These are phyloP conservation scores for Piprites chloris DNA, from an alignment of 2,113 vertebrate genomes.

Conservation along the genomic window DNA sequence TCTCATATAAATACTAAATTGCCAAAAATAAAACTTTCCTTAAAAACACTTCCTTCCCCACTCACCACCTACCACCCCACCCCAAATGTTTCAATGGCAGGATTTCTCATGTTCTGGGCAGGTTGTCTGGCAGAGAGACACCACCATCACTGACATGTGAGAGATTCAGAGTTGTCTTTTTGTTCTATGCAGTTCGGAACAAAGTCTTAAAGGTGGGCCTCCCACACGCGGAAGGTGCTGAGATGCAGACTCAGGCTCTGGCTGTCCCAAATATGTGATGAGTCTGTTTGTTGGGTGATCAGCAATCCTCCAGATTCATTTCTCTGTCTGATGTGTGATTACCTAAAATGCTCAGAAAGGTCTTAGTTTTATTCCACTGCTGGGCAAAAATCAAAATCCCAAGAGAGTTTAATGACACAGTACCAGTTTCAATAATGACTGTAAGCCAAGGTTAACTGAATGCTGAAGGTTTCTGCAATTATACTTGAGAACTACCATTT, in stretches of 20 bases:
- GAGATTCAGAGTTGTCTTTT: background rate
- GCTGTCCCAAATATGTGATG: accelerated
- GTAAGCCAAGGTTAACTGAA: background rate
- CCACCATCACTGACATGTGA: background rate
- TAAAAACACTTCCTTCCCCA: background rate
- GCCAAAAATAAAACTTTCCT: background rate
- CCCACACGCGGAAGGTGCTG: background rate
- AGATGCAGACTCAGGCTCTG: background rate
- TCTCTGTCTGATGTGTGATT: background rate
- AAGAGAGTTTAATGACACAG: background rate
- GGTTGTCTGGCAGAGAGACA: background rate
- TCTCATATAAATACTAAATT: background rate
- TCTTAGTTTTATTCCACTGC: background rate
- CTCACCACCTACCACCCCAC: background rate
- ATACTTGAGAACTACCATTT: background rate
- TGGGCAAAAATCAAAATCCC: background rate
- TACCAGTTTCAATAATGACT: background rate
- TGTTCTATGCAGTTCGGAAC: background rate
- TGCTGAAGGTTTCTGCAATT: background rate
- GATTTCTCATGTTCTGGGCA: background rate
- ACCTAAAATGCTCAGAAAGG: background rate
- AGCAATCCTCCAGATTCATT: background rate
- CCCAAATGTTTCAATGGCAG: background rate
- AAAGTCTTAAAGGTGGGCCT: background rate
- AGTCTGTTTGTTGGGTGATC: background rate